Evolutionary conservation across 1,140 invertebrate genomes (phyloP).

Genomic region (Atta texana): DNA sequence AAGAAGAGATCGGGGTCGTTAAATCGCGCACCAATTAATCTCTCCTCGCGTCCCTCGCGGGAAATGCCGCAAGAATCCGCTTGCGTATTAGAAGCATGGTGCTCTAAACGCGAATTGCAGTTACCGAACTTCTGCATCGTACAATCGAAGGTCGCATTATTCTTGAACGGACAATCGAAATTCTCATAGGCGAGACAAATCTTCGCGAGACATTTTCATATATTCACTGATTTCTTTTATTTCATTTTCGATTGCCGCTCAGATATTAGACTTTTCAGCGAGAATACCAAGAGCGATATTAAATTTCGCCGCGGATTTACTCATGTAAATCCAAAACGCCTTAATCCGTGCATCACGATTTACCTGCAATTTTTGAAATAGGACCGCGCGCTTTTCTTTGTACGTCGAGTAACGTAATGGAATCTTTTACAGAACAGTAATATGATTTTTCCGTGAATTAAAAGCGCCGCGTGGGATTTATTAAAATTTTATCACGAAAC

Average conservation of each 20-base stretch:
- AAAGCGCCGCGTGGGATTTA: slow-evolving; percentile 40
- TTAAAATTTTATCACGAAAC: slow-evolving; percentile 51
- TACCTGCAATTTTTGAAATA: slow-evolving; percentile 15
- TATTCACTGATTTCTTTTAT: background rate
- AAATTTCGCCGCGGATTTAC: background rate
- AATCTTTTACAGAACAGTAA: background rate
- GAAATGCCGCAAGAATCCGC: background rate
- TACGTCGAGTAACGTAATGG: background rate
- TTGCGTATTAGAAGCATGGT: background rate
- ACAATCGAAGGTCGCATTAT: background rate
- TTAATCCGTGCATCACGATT: background rate
- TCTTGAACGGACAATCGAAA: background rate
- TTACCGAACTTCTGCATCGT: background rate
- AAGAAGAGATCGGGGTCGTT: slow-evolving; percentile 49
- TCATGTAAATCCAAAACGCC: background rate
- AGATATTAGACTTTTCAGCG: slow-evolving; percentile 7
- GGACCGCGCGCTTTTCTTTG: background rate
- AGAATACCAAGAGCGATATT: background rate
- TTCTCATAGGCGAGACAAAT: background rate
- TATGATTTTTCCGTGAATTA: slow-evolving; percentile 8
- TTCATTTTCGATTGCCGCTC: background rate
- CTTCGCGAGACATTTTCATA: background rate
- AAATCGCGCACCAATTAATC: slow-evolving; percentile 66
- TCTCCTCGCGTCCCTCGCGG: slow-evolving; percentile 6
- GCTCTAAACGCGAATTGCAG: slow-evolving; percentile 17